These are phyloP conservation scores for Hydractinia symbiolongicarpus DNA, from an alignment of 30 jellyfish, hydroid and myxozoan genomes.

Conservation along the genomic window DNA sequence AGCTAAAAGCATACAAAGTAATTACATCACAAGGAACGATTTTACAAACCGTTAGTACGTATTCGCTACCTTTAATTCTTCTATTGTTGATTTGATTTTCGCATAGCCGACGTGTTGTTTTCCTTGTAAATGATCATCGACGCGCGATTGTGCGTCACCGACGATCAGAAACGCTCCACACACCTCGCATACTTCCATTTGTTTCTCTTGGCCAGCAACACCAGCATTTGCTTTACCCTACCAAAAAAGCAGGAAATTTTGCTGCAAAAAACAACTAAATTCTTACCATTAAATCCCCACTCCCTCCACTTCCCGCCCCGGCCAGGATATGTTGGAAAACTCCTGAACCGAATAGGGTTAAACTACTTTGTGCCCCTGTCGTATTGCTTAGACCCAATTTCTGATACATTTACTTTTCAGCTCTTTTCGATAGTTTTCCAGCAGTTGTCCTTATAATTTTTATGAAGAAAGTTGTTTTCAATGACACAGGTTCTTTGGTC, in stretches of 20 bases:
- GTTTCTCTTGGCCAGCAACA: slow-evolving; percentile 85
- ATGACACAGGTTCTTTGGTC: too few relatives aligned
- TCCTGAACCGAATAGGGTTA: too few relatives aligned
- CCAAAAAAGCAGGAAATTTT: not conserved
- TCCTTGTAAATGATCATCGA: slow-evolving; percentile 98
- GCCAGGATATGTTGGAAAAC: too few relatives aligned
- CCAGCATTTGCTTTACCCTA: slow-evolving; percentile 18
- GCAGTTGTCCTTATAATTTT: too few relatives aligned
- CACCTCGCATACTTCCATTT: slow-evolving; percentile 98
- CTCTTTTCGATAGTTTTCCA: too few relatives aligned
- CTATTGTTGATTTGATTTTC: slow-evolving; percentile 78
- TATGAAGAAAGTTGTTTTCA: too few relatives aligned
- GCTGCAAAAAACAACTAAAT: too few relatives aligned
- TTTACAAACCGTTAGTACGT: not conserved
- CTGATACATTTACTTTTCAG: too few relatives aligned
- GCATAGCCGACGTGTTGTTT: slow-evolving; percentile 98
- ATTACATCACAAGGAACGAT: not conserved
- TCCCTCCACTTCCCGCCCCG: too few relatives aligned
- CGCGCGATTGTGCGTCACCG: slow-evolving; percentile 97
- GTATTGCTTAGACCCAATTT: too few relatives aligned
- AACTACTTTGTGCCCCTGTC: too few relatives aligned
- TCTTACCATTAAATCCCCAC: too few relatives aligned
- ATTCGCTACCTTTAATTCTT: slow-evolving; percentile 73
- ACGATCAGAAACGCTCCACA: slow-evolving; percentile 97
- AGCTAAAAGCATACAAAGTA: not conserved